Percentiles rank a stretch among this genome's conserved stretches.
phyloP scores from a whole-genome alignment of 2,797 vertebrate species.

The Sebastolobus alascanus region DNA sequence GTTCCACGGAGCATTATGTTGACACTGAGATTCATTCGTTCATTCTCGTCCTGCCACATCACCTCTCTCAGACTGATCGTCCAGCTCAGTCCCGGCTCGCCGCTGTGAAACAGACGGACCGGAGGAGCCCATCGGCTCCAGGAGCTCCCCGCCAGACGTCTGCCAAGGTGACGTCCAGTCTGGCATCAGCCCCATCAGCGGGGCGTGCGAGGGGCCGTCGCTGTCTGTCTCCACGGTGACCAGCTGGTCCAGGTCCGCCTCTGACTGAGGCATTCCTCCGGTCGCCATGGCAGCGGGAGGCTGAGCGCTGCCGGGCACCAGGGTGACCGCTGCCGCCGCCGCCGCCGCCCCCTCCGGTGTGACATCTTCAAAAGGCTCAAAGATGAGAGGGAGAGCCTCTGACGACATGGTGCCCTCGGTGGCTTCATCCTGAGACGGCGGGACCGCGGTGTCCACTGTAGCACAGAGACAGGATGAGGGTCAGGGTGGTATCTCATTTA shows the following conservation, averaged over 20 bases:
- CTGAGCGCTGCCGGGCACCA: conserved; percentile 46
- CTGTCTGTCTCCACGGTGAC: conserved; percentile 76
- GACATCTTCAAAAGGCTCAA: conserved; percentile 83
- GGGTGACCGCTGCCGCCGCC: conserved; percentile 35
- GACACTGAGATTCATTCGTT: conserved; percentile 10
- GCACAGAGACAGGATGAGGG: conserved; percentile 30
- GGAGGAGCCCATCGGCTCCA: conserved; percentile 65
- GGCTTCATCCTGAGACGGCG: conserved; percentile 77
- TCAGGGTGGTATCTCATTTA: not conserved
- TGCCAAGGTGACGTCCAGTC: conserved; percentile 83
- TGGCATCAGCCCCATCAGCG: conserved; percentile 54
- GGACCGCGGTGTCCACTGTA: conserved; percentile 67
- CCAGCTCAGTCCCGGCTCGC: conserved; percentile 40
- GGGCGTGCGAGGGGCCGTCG: conserved; percentile 60
- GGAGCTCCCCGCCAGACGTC: conserved; percentile 79
- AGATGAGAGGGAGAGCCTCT: conserved; percentile 85
- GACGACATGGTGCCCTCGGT: conserved; percentile 85
- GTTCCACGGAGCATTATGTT: not conserved
- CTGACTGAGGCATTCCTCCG: conserved; percentile 58
- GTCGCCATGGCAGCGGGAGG: conserved; percentile 64
- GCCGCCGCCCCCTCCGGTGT: conserved; percentile 54
- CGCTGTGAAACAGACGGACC: conserved; percentile 56
- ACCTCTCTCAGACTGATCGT: conserved; percentile 40
- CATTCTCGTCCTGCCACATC: not conserved
- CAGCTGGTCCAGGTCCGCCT: conserved; percentile 70